Conservation (phyloP, 2,113 vertebrate genomes). For the Prochilodus magdalenae region DNA sequence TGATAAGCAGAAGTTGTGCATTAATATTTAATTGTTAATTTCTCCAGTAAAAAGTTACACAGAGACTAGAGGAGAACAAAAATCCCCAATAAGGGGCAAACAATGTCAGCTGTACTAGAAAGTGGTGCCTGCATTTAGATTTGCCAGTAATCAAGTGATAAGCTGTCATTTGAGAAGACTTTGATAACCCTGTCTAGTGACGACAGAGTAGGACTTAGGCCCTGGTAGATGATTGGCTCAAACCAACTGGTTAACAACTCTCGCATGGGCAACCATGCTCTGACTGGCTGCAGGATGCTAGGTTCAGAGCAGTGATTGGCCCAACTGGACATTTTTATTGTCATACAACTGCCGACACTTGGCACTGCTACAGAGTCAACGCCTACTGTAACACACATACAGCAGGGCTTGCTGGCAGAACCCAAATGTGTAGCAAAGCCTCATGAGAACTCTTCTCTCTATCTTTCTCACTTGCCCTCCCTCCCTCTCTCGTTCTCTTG, state of each 20-base stretch:
- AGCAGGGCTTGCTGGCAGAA: slow-evolving; percentile 20
- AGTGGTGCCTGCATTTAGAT: slow-evolving; percentile 9
- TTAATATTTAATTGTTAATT: not conserved
- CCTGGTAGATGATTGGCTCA: slow-evolving; percentile 34
- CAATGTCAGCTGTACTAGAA: slow-evolving; percentile 14
- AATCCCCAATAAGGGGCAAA: not conserved
- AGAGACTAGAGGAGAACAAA: not conserved
- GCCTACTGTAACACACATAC: slow-evolving; percentile 45
- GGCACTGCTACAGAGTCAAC: slow-evolving; percentile 19
- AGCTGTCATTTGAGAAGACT: slow-evolving; percentile 33
- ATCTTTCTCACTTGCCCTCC: not conserved
- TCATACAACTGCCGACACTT: slow-evolving; percentile 24
- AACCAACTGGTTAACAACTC: slow-evolving; percentile 40
- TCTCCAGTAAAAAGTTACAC: not conserved
- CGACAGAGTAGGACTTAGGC: not conserved
- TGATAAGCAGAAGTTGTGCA: slow-evolving; percentile 56
- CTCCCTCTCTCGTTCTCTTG: not conserved
- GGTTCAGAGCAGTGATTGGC: slow-evolving; percentile 22
- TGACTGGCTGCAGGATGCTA: slow-evolving; percentile 50
- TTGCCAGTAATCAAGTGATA: slow-evolving; percentile 33
- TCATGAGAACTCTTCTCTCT: slow-evolving; percentile 10
- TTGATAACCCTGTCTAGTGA: slow-evolving; percentile 1
- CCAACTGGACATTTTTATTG: slow-evolving; percentile 7
- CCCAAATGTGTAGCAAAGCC: slow-evolving; percentile 3
- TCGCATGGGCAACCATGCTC: slow-evolving; percentile 24